These are phyloP conservation scores for Myopa tessellatipennis DNA, from an alignment of 2,888 invertebrate genomes.

Conservation along the genomic window DNA sequence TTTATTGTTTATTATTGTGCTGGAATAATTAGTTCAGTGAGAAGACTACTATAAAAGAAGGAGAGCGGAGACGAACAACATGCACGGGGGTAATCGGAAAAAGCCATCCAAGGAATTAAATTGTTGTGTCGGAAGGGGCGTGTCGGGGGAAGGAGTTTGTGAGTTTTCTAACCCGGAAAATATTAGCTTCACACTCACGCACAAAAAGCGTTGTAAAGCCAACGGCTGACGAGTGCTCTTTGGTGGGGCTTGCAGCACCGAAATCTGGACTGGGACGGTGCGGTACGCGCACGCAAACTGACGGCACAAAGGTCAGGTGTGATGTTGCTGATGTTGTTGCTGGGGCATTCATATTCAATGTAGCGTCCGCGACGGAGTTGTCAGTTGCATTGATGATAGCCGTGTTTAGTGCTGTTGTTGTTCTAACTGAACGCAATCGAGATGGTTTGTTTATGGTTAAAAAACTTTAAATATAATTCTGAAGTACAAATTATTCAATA, in stretches of 20 bases:
- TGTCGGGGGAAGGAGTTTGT: neutral
- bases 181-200: conserved; percentile 67
- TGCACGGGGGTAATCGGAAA: conserved; percentile 1
- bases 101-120: neutral
- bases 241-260: conserved; percentile 63
- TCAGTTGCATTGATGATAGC: conserved; percentile 35
- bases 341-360: conserved; percentile 43
- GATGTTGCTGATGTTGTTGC: conserved; percentile 47
- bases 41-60: neutral
- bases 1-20: too few relatives aligned
- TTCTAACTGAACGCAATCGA: conserved; percentile 52
- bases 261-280: conserved; percentile 67
- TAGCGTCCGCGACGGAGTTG: conserved; percentile 24
- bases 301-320: conserved; percentile 66
- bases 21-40: too few relatives aligned
- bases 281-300: conserved; percentile 69
- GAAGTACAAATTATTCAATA: neutral
- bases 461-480: neutral
- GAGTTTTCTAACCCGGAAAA: neutral
- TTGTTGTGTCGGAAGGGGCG: neutral
- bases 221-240: conserved; percentile 68
- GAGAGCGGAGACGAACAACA: neutral
- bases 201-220: conserved; percentile 69
- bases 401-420: conserved; percentile 49
- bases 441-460: neutral